phyloP scores from a whole-genome alignment of 2,113 vertebrate genomes.

The Noturus placidus region DNA sequence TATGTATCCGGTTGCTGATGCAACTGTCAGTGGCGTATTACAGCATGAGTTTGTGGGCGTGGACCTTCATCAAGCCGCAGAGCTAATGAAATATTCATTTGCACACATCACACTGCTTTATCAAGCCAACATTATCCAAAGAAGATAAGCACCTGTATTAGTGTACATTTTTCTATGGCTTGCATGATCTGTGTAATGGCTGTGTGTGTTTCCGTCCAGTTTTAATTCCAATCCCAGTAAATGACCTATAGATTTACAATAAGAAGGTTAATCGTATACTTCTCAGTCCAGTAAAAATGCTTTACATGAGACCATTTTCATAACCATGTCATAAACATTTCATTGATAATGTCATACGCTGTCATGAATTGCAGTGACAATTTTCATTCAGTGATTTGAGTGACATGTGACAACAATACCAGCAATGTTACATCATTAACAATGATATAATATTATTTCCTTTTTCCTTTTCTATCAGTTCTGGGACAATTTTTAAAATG shows the following conservation, averaged over 20 bases:
- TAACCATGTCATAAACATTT: not conserved
- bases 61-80: slow-evolving; percentile 22
- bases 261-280: not conserved
- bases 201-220: too few species aligned
- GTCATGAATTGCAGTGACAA: not conserved
- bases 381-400: not conserved
- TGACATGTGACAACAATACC: not conserved
- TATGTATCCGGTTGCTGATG: not conserved
- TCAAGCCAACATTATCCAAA: not conserved
- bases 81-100: slow-evolving; percentile 47
- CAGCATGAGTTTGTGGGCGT: slow-evolving; percentile 18
- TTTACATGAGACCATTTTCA: not conserved
- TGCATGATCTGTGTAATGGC: too few species aligned
- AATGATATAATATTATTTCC: not conserved
- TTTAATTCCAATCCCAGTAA: too few species aligned
- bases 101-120: not conserved
- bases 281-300: not conserved
- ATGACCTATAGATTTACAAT: too few species aligned
- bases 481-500: not conserved
- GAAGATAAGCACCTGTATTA: not conserved
- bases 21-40: not conserved
- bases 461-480: not conserved
- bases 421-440: not conserved
- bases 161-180: not conserved
- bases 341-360: not conserved